Evolutionary conservation across 2,797 vertebrate species (phyloP).

Genomic region (Esox masquinongy): DNA sequence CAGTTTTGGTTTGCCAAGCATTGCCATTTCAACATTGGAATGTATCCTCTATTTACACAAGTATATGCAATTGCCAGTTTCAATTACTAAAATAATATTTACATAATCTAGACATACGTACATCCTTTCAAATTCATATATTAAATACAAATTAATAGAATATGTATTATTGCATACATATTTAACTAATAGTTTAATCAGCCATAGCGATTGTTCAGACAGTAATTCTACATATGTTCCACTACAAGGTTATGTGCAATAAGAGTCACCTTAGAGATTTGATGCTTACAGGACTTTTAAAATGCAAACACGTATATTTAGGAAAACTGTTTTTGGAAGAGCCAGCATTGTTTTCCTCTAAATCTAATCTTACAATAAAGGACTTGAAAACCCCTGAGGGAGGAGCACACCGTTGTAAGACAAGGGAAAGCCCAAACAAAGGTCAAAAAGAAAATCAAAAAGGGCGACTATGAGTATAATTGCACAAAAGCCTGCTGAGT

Average conservation of each 20-base stretch:
- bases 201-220: conserved; percentile 46
- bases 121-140: conserved; percentile 55
- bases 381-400: conserved; percentile 60
- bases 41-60: conserved; percentile 56
- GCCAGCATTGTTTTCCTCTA: conserved; percentile 55
- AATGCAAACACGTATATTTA: conserved; percentile 55
- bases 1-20: conserved; percentile 58
- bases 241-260: conserved; percentile 41
- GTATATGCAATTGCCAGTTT: conserved; percentile 54
- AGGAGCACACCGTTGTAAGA: conserved; percentile 61
- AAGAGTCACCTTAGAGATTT: conserved; percentile 44
- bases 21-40: conserved; percentile 55
- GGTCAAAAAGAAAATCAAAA: conserved; percentile 49
- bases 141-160: conserved; percentile 71
- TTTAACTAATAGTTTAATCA: conserved; percentile 49
- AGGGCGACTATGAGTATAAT: conserved; percentile 41
- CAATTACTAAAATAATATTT: conserved; percentile 78
- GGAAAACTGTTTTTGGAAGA: conserved; percentile 50
- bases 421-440: conserved; percentile 46
- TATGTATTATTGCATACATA: conserved; percentile 71
- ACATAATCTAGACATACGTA: conserved; percentile 66
- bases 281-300: conserved; percentile 43
- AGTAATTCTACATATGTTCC: conserved; percentile 49
- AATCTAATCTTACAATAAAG: conserved; percentile 59
- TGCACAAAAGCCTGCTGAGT: conserved; percentile 49